A percentile compares a stretch with the other conserved stretches of the same genome.
Evolutionary conservation across 2,888 invertebrate species (phyloP).

Genomic region (Polydrusus cervinus): DNA sequence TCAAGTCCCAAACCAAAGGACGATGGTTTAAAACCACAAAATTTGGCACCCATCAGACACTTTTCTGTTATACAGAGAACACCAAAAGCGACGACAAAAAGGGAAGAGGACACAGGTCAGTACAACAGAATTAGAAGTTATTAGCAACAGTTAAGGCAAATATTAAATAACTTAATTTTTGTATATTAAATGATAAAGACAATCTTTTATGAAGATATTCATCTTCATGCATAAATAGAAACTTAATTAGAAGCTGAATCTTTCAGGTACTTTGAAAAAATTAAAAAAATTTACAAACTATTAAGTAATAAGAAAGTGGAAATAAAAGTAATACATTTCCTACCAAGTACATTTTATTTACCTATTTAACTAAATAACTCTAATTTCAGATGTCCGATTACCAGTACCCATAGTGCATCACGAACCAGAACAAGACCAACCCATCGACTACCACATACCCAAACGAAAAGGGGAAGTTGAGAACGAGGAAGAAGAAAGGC

Average conservation of each 20-base stretch:
- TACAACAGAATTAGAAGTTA: background rate
- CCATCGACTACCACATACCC: constrained; percentile 91
- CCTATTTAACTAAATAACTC: too few species aligned
- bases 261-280: too few species aligned
- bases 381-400: constrained; percentile 38
- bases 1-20: constrained; percentile 76
- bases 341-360: too few species aligned
- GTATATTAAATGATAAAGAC: too few species aligned
- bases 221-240: too few species aligned
- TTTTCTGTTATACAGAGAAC: constrained; percentile 68
- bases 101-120: constrained; percentile 65
- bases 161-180: too few species aligned
- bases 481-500: constrained; percentile 81
- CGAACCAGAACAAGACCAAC: constrained; percentile 78
- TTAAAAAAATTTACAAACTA: too few species aligned
- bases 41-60: constrained; percentile 68
- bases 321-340: too few species aligned
- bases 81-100: constrained; percentile 76
- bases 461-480: constrained; percentile 82
- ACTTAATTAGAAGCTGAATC: too few species aligned
- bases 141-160: too few species aligned
- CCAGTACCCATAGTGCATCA: constrained; percentile 53
- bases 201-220: too few species aligned
- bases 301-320: too few species aligned
- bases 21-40: constrained; percentile 65